Evolutionary conservation across 2,797 vertebrate genomes (phyloP), one percentile per base, ranked within the genome.

Genomic region (Hozukius guyotensis): DNA sequence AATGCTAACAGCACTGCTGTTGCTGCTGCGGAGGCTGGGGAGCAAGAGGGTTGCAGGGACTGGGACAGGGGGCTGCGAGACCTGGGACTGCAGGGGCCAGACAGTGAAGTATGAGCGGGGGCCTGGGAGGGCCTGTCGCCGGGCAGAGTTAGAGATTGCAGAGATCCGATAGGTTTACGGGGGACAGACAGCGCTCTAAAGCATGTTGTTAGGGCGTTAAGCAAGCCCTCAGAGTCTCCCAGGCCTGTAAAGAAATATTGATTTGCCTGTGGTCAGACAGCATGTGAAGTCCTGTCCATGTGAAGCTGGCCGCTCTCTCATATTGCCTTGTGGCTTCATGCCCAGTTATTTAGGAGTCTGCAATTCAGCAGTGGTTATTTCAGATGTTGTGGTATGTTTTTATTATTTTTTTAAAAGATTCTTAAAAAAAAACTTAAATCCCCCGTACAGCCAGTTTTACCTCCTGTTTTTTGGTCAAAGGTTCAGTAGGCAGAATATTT

Each of bases 111-210:
- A 83, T 60, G 74, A 88, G 42, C 77, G 46, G 79, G 89, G 87
- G 91, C 77, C 91, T 68, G 78, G 86, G 88, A 90, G 87, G 89
- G 87, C 89, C 93, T 96, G 95, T 96, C 93, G 85, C 88, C 81
- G 72, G 95, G 96, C 95, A 96, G 95, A 95, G 92, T 95, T 91
- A 78, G 74, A 92, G 91, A 93, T 93, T 64, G 91, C 89, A 86
- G 88, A 87, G 89, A 94, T 94, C 82, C 85, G 87, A 94, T 96
- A 95, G 95, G 95, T 94, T 93, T 91, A 88, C 57, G 5, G 29
- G 88, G 82, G 82, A 89, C 87, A 87, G 75, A 79, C 82, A 78
- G 87, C 18, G 31, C 80, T 91, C 87, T 79, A 56, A 85, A 87
- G 91, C 88, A 83, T 90, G 93, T 93, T 94, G 93, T 94, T 86